These are phyloP conservation scores for Rhinolophus ferrumequinum DNA, from an alignment of 2,113 vertebrate species.

Conservation along the genomic window DNA sequence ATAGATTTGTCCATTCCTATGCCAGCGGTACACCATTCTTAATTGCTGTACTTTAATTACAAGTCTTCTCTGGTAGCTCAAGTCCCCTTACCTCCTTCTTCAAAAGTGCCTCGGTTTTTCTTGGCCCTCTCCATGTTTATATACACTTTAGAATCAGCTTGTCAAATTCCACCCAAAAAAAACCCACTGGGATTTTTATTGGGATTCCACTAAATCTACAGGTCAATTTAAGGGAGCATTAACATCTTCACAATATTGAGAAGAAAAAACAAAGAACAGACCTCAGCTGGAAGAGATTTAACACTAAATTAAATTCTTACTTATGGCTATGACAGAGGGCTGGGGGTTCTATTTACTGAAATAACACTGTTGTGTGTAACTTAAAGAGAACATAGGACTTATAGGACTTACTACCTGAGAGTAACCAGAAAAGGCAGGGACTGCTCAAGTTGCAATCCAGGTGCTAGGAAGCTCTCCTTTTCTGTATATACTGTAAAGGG, in stretches of 20 bases:
- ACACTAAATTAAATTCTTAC: conserved; percentile 16
- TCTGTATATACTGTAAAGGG: background rate
- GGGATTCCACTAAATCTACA: background rate
- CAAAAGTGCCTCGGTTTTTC: background rate
- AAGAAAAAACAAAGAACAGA: background rate
- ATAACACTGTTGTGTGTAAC: background rate
- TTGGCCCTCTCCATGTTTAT: background rate
- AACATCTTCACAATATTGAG: background rate
- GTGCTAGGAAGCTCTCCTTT: background rate
- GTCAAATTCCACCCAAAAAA: background rate
- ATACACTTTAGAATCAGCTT: background rate
- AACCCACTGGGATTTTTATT: background rate
- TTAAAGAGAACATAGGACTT: background rate
- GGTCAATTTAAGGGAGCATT: background rate
- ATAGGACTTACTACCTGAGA: background rate
- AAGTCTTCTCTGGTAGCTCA: background rate
- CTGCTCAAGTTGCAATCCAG: background rate
- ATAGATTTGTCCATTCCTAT: background rate
- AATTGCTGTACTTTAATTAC: background rate
- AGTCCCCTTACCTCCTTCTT: background rate
- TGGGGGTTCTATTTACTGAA: background rate
- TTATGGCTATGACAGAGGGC: background rate
- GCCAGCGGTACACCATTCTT: background rate
- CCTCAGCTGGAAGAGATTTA: background rate
- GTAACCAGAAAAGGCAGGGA: background rate